These are phyloP conservation scores for Vulpes vulpes DNA, from an alignment of 2,113 vertebrate species.

Conservation along the genomic window DNA sequence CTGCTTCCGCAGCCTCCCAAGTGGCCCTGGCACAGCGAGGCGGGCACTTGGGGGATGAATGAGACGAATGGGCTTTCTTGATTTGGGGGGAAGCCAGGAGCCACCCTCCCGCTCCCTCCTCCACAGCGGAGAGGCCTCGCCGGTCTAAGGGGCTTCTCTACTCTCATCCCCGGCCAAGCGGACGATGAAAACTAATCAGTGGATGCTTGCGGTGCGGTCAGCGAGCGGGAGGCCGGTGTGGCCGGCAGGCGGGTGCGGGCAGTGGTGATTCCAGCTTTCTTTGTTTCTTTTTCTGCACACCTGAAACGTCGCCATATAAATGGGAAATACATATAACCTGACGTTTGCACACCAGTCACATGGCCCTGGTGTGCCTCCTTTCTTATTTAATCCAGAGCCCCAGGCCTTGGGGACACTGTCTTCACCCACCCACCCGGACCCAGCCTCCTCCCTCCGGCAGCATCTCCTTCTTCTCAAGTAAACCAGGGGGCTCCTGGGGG, in stretches of 20 bases:
- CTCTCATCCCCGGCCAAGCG: not conserved
- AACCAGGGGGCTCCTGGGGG: too few species aligned
- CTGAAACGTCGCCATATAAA: not conserved
- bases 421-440: not conserved
- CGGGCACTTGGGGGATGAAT: not conserved
- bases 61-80: not conserved
- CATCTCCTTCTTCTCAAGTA: not conserved
- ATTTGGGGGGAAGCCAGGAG: not conserved
- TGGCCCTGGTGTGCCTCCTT: not conserved
- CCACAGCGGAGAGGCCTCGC: not conserved
- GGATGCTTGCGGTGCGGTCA: not conserved
- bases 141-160: not conserved
- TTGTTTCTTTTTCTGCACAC: not conserved
- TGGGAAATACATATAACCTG: not conserved
- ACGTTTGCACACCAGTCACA: not conserved
- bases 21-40: not conserved
- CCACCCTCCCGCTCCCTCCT: not conserved
- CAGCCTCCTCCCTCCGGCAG: not conserved
- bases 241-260: not conserved
- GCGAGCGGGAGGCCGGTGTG: not conserved
- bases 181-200: not conserved
- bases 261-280: not conserved
- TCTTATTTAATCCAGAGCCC: not conserved
- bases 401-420: not conserved
- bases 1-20: not conserved